Percentiles rank a stretch among this genome's conserved stretches.
Evolutionary conservation across 1,140 invertebrate genomes (phyloP).

Genomic region (Solen grandis): DNA sequence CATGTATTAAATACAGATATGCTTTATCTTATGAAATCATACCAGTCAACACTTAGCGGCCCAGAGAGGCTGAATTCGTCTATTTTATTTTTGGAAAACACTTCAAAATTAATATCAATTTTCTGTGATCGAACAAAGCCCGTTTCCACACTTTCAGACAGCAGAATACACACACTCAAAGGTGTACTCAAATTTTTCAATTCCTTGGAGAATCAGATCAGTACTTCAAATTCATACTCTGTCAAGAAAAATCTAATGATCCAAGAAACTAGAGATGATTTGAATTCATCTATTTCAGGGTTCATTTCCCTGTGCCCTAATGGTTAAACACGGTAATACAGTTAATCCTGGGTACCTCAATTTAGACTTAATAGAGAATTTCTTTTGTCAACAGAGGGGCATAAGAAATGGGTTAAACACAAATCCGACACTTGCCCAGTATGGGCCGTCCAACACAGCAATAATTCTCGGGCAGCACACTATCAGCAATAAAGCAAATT

Average conservation of each 20-base stretch:
- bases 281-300: conserved; percentile 16
- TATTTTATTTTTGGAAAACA: conserved; percentile 15
- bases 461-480: conserved; percentile 43
- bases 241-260: conserved; percentile 31
- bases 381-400: no score
- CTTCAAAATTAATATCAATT: conserved; percentile 17
- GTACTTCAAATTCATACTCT: not conserved
- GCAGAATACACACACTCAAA: not conserved
- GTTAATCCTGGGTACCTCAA: conserved; percentile 31
- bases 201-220: conserved; percentile 9
- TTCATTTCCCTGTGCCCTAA: conserved; percentile 6
- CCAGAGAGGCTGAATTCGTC: conserved; percentile 32
- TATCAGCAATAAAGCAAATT: conserved; percentile 36
- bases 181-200: conserved; percentile 7
- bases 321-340: conserved; percentile 21
- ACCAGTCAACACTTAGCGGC: conserved; percentile 32
- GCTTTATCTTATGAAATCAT: conserved; percentile 55
- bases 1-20: conserved; percentile 51
- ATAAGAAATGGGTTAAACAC: conserved; percentile 55
- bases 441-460: conserved; percentile 50
- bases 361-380: conserved; percentile 47
- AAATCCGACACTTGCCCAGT: conserved; percentile 53
- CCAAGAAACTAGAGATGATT: conserved; percentile 10
- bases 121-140: conserved; percentile 27
- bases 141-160: conserved; percentile 5